Base-by-base conservation (phyloP, 2,888 invertebrate genomes). In the Melipona bicolor region DNA sequence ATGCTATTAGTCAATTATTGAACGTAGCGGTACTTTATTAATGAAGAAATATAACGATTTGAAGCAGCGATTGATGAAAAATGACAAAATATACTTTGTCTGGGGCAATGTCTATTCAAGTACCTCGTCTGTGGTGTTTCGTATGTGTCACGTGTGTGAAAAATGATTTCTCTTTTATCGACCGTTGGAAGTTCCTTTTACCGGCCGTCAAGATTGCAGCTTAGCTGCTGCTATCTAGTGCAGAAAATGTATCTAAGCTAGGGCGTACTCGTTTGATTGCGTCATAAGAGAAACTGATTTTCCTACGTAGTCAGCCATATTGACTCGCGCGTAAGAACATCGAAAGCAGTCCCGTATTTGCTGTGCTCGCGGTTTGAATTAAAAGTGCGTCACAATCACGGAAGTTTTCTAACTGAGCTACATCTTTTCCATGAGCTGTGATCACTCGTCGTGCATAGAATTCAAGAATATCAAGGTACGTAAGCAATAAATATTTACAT, bases 271-370 rank as follows among this genome's bases (percentile, higher is more conserved):
- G 89, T 73, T 73, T 86, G 89, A 91, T 92, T 92, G 93, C 92
- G 92, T 92, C 93, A 92, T 88, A 89, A 90, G 91, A 91, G 91
- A 92, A 92, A 92, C 90, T 87, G 87, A 88, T 91, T 91, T 91
- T 91, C 88, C 87, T 84, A 87, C 68, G 81, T 68, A 27, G 79
- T 75, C 88, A 79, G 91, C 92, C 92, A 92, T 92, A 88, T 91
- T 91, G 90, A 88, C 81, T 86, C 77, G 52, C 82, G 92, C 92
- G 92, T 85, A 92, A 88, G 87, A 88, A 90, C 77, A 90, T 86
- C 81, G 81, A 90, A 90, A 92, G 88, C 85, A 90, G 90, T 89
- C 59, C 87, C 88, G 77, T 85, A 78, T 81, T 81, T 79, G 81
- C 83, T 56, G 77, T 76, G 74, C 77, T 86, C 71, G 74, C 77